Evolutionary conservation across 1,140 invertebrate genomes (phyloP), one percentile per base, ranked within the genome.

Genomic region (Macrosteles quadrilineatus): DNA sequence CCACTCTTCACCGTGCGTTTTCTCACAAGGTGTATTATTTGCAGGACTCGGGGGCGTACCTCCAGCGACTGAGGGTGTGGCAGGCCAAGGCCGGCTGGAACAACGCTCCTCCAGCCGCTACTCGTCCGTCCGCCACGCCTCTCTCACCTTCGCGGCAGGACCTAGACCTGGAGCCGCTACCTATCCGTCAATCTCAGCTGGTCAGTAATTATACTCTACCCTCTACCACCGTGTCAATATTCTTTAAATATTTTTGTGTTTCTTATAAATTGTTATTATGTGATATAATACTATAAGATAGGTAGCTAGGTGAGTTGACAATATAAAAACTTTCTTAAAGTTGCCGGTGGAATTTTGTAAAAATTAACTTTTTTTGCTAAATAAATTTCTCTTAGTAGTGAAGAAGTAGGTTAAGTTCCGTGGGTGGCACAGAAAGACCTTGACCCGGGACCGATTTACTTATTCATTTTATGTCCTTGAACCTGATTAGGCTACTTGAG

Each of bases 61-160:
- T 69, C 23, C 53, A 59, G 32, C 53, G 55, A 1, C 53, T 69
- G 53, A 29, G 67, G 27, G 67, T 40, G 23, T 55, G 53, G 30
- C 53, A 62, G 21, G 67, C 55, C 30, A 59, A 69, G 23, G 67
- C 67, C 2, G 63, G 63, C 1, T 66, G 63, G 63, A 9, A 66
- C 63, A 66, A 66, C 40, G 31, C 27, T 6, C 63, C 63, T 1
- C 27, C 63, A 1, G 63, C 63, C 3, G 25, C 40, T 1, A 66
- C 63, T 11, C 63, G 32, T 12, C 63, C 63, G 2, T 21, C 53
- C 12, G 3, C 53, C 29, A 66, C 32, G 14, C 23, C 63, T 23
- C 63, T 59, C 55, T 59, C 55, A 29, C 55, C 55, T 27, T 25
- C 55, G 4, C 55, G 23, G 2, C 55, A 59, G 25, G 14, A 14